These are phyloP conservation scores for Megaceryle alcyon DNA, from an alignment of 2,797 vertebrate genomes.

Conservation along the genomic window DNA sequence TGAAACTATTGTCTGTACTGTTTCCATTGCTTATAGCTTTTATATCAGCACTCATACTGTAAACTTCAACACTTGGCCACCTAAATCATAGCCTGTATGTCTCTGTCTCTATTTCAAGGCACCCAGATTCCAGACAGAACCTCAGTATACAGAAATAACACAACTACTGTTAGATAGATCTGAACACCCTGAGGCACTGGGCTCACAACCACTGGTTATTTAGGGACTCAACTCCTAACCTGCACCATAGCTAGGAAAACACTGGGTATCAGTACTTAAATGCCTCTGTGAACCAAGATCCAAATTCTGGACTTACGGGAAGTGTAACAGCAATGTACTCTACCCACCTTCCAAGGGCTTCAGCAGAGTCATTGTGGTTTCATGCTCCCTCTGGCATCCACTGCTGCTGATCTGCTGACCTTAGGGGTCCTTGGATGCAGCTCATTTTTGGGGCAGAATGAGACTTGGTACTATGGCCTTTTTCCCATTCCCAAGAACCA, in stretches of 20 bases:
- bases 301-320: conserved; percentile 29
- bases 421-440: conserved; percentile 32
- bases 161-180: not conserved
- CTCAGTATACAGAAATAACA: not conserved
- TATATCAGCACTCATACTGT: not conserved
- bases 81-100: not conserved
- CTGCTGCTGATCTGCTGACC: conserved; percentile 27
- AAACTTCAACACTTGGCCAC: not conserved
- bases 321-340: conserved; percentile 10
- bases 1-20: not conserved
- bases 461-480: not conserved
- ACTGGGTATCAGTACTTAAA: not conserved
- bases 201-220: not conserved
- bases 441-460: not conserved
- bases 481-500: conserved; percentile 4
- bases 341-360: not conserved
- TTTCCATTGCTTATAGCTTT: not conserved
- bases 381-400: not conserved
- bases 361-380: not conserved
- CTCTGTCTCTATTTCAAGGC: not conserved
- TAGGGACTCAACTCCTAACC: not conserved
- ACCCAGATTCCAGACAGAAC: not conserved
- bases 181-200: not conserved
- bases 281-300: not conserved
- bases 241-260: not conserved